A percentile compares a stretch with the other conserved stretches of the same genome.
Evolutionary conservation across 2,113 vertebrate species (phyloP).

Genomic region (Vanacampus margaritifer): DNA sequence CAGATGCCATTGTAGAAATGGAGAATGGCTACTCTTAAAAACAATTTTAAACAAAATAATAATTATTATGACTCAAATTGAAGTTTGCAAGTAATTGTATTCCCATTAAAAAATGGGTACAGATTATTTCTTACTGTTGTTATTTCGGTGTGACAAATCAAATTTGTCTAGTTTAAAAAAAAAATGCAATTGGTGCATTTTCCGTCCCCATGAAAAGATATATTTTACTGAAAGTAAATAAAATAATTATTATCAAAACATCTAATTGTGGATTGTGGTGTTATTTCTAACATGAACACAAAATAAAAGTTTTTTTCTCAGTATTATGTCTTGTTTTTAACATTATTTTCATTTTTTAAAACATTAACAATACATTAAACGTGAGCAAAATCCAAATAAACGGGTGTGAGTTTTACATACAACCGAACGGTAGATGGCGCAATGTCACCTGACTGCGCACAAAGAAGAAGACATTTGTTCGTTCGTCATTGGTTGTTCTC

Average conservation of each 20-base stretch:
- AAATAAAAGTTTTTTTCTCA: not conserved
- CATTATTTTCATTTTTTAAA: not conserved
- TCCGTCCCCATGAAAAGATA: not conserved
- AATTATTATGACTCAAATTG: constrained; percentile 21
- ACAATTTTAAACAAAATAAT: not conserved
- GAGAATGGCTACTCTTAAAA: not conserved
- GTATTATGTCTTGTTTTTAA: too few species aligned
- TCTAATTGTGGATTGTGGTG: not conserved
- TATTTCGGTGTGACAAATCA: not conserved
- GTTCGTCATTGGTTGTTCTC: constrained; percentile 10
- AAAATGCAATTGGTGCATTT: not conserved
- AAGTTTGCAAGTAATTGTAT: not conserved
- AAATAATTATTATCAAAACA: not conserved
- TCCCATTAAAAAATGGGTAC: not conserved
- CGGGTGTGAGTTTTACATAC: not conserved
- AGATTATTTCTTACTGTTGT: not conserved
- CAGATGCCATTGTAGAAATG: constrained; percentile 78
- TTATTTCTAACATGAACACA: not conserved
- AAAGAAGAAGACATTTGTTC: not conserved
- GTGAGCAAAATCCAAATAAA: not conserved
- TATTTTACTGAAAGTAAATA: not conserved
- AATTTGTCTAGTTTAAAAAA: not conserved
- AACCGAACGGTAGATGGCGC: not conserved
- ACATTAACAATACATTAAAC: not conserved
- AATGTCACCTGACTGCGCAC: not conserved